Base-by-base conservation (phyloP, 2,888 invertebrate genomes). In the Cephus rjabovi region DNA sequence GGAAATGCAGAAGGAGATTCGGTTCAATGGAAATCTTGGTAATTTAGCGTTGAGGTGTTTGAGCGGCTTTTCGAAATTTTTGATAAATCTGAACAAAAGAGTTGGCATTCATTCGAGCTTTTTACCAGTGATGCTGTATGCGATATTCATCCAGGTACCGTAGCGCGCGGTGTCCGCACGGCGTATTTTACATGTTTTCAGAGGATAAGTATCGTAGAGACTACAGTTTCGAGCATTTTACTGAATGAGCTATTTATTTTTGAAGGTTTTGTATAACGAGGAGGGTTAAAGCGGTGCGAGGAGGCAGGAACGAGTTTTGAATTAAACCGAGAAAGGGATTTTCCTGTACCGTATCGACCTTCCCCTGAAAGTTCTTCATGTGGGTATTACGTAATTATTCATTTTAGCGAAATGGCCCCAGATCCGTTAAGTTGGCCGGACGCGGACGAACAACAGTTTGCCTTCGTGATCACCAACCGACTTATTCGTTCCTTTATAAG, bases 331-430 rank as follows among this genome's bases (percentile, higher is more conserved):
- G 33, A 71, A 12, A 71, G 33, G 33, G 31, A 23, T 11, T 71
- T 6, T 30, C 12, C 31, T 31, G 71, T 33, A 15, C 71, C 71
- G 12, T 4, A 23, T 12, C 71, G 12, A 31, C 79, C 80, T 82
- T 79, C 81, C 31, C 82, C 82, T 84, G 82, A 83, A 84, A 82
- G 83, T 83, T 83, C 82, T 84, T 80, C 84, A 83, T 83, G 81
- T 83, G 80, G 83, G 84, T 83, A 87, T 87, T 86, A 86, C 86
- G 87, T 88, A 88, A 89, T 89, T 88, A 89, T 85, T 87, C 86
- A 87, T 89, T 87, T 83, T 86, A 82, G 85, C 78, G 82, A 86
- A 86, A 85, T 85, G 35, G 35, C 35, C 3, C 84, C 85, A 86
- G 84, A 84, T 83, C 86, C 84, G 83, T 87, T 84, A 82, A 82